A percentile compares a stretch with the other conserved stretches of the same genome.
Conservation (phyloP, 2,797 vertebrate species). For the Sebastes umbrosus region DNA sequence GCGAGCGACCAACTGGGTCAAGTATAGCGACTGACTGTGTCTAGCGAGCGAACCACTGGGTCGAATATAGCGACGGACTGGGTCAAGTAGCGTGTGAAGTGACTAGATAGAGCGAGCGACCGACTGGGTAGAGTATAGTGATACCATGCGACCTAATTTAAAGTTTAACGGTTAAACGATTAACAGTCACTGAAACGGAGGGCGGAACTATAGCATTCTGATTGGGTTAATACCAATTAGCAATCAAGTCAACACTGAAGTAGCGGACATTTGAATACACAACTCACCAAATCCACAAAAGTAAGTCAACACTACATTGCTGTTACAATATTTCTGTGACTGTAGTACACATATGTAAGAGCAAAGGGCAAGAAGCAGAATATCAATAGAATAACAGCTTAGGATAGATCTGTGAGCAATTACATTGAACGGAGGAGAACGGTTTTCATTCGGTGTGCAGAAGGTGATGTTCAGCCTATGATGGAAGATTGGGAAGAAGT, state of each 20-base stretch:
- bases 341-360: neutral
- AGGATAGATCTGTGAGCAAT: slow-evolving; percentile 7
- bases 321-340: neutral
- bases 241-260: neutral
- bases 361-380: neutral
- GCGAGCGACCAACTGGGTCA: too few relatives aligned
- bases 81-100: too few relatives aligned
- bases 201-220: neutral
- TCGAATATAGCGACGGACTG: too few relatives aligned
- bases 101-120: too few relatives aligned
- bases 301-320: neutral
- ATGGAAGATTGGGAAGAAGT: slow-evolving; percentile 4
- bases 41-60: too few relatives aligned
- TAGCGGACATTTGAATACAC: neutral
- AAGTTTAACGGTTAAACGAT: neutral
- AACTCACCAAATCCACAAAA: neutral
- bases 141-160: too few relatives aligned
- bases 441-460: slow-evolving; percentile 14
- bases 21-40: too few relatives aligned
- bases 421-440: neutral
- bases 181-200: neutral
- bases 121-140: fast-evolving
- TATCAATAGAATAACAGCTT: neutral
- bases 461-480: slow-evolving; percentile 14
- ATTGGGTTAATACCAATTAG: neutral